phyloP scores from a whole-genome alignment of 2,113 vertebrate species.

The Cyrtonyx montezumae region DNA sequence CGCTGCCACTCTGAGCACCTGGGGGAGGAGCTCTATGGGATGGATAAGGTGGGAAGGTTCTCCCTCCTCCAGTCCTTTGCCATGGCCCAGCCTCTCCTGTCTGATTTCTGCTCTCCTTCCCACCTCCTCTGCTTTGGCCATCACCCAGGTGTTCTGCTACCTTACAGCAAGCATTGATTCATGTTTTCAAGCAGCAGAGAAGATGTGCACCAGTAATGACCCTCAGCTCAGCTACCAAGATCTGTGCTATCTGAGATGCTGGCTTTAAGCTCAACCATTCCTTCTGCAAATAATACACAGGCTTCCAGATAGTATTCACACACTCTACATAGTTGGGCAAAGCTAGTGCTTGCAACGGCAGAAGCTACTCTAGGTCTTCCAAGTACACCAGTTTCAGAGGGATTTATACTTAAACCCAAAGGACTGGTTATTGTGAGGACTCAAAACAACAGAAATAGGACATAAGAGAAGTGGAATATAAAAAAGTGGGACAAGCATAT shows the following conservation, averaged over 20 bases:
- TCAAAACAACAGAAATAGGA: background rate
- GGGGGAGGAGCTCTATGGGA: background rate
- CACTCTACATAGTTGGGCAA: background rate
- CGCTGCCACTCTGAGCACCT: background rate
- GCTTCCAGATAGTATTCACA: background rate
- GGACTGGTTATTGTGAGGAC: background rate
- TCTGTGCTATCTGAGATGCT: background rate
- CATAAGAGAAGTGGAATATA: background rate
- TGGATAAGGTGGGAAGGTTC: rapidly evolving
- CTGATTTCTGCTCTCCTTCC: background rate
- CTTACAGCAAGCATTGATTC: background rate
- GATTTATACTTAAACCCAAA: background rate
- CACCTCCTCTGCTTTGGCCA: background rate
- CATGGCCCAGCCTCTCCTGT: background rate
- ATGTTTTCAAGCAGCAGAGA: background rate
- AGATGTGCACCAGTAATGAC: background rate
- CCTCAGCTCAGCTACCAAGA: background rate
- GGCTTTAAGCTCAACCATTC: background rate
- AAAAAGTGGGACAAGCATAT: background rate
- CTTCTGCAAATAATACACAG: background rate
- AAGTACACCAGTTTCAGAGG: background rate
- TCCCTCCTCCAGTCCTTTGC: background rate
- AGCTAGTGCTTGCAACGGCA: background rate
- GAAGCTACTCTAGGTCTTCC: background rate
- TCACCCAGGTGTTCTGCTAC: background rate